Evolutionary conservation across 2,113 vertebrate species (phyloP), one percentile per base, ranked within the genome.

Genomic region (Otolemur garnettii): DNA sequence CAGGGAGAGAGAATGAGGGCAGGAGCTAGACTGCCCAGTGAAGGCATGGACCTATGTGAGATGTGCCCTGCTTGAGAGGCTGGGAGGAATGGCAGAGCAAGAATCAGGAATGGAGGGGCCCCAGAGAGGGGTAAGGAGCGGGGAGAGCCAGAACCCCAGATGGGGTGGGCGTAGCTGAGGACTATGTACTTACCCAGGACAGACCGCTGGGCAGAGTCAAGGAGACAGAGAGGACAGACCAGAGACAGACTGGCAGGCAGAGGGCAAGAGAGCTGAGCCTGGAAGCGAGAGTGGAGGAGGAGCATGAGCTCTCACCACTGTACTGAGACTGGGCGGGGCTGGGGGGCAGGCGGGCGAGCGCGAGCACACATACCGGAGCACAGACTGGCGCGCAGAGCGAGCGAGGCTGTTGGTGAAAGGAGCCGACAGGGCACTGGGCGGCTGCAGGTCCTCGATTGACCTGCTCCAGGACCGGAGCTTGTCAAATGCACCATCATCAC

Each of bases 361-460:
- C 98, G 99, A 97, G 98, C 88, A 72, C n/a, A 99, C 99, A 86
- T 99, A 99, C 99, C 99, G 99, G 98, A 99, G 99, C 97, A 99
- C 99, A 90, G 99, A 99, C 98, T 99, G 99, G 98, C 99, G 99
- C 86, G 99, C 99, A 66, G 99, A 99, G 99, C 99, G 99, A 98
- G 99, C 99, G 97, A 99, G 99, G 62, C 99, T 99, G 98, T 99
- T 99, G 99, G 99, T 98, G 97, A 99, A 99, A 96, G 99, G 99
- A 94, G 98, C 97, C 62, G 98, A 98, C 98, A 99, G 99, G 98
- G 98, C 87, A 91, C 98, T 98, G 87, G 98, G 98, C 94, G 99
- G 99, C 98, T 99, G 99, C 99, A 99, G 99, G 99, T 99, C 99
- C 99, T 99, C 99, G 77, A 99, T 99, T 96, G 99, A 99, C 98